Evolutionary conservation across 2,888 invertebrate genomes (phyloP).

Genomic region (Nemoura dubitans): DNA sequence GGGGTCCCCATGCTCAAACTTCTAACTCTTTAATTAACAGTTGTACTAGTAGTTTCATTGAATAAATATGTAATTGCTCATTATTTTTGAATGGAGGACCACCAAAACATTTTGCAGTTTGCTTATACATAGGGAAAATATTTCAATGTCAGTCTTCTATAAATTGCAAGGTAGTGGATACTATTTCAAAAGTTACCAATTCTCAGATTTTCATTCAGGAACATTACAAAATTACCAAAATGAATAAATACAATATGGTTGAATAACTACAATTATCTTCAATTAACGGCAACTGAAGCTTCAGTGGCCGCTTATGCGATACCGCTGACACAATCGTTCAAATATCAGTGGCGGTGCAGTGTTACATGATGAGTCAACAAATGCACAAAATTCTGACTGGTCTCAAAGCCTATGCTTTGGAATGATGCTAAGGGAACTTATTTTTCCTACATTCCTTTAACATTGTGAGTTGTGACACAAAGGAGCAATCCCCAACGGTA

Average conservation of each 20-base stretch:
- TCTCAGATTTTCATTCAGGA: neutral
- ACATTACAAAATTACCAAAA: neutral
- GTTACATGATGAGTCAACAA: no score
- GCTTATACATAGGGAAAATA: conserved; percentile 24
- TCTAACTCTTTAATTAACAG: neutral
- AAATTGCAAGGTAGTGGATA: neutral
- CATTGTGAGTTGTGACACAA: no score
- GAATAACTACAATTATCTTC: conserved; percentile 10
- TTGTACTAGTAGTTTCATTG: conserved; percentile 22
- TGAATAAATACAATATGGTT: neutral
- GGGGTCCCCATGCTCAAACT: no score
- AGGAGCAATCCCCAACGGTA: no score
- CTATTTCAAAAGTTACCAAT: conserved; percentile 26
- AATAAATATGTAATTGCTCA: neutral
- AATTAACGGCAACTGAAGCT: neutral
- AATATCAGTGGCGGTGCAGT: no score
- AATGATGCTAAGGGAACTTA: no score
- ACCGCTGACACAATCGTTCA: no score
- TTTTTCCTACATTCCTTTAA: no score
- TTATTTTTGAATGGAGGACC: neutral
- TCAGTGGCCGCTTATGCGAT: no score
- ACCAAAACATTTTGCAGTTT: conserved; percentile 9
- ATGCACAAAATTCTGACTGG: no score
- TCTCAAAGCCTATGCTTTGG: no score
- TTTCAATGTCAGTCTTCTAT: neutral